These are phyloP conservation scores for Crossaster papposus DNA, from an alignment of 53 echinoderm and acorn worm genomes.

Conservation along the genomic window DNA sequence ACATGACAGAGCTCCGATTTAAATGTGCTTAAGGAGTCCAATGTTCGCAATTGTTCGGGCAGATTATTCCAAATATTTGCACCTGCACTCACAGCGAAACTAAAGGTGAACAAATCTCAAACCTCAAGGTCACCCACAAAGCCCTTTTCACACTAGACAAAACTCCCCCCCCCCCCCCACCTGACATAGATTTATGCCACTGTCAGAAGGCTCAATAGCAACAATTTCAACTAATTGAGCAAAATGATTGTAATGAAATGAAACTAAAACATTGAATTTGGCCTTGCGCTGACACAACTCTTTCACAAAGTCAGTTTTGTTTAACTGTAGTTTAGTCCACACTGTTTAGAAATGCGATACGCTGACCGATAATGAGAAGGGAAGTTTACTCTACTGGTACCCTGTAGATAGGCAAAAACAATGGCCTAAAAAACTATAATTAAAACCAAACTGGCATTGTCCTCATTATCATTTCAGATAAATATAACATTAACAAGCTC, in stretches of 20 bases:
- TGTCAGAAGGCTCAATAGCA: too few species aligned
- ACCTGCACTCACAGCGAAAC: too few species aligned
- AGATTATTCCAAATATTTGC: too few species aligned
- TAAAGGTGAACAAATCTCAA: too few species aligned
- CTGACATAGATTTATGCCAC: too few species aligned
- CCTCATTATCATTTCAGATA: not conserved
- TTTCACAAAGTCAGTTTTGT: not conserved
- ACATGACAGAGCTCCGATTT: too few species aligned
- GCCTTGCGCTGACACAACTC: not conserved
- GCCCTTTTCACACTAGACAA: too few species aligned
- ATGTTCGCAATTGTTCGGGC: too few species aligned
- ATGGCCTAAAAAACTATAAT: not conserved
- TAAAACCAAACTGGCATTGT: not conserved
- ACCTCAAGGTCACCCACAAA: too few species aligned
- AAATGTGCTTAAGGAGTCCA: too few species aligned
- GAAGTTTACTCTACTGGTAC: slow-evolving; percentile 6
- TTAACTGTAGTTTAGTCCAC: not conserved
- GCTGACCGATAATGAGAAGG: not conserved
- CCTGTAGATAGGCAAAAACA: slow-evolving; percentile 6
- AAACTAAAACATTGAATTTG: not conserved
- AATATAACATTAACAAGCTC: not conserved
- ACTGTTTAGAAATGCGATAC: not conserved
- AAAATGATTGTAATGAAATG: not conserved
- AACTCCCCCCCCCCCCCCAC: too few species aligned
- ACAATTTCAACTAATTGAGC: too few species aligned